phyloP scores from a whole-genome alignment of 2,113 vertebrate species.

The Erinaceus europaeus region DNA sequence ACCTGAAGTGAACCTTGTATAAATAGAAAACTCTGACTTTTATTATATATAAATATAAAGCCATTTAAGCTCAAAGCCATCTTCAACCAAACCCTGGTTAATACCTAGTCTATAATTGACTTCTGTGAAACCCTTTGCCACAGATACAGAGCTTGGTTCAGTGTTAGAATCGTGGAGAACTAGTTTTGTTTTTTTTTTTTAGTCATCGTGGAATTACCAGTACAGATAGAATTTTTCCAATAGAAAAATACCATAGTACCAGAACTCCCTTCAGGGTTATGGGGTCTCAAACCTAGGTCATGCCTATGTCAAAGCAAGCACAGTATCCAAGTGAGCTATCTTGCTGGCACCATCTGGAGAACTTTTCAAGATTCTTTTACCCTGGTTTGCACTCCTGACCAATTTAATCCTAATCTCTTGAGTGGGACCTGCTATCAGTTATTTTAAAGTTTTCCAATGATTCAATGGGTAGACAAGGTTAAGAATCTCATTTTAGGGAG shows the following conservation, averaged over 20 bases:
- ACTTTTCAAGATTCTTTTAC: background rate
- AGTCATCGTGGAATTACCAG: no score
- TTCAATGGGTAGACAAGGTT: background rate
- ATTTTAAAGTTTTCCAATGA: background rate
- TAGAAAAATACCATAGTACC: no score
- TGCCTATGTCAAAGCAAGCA: no score
- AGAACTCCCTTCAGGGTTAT: no score
- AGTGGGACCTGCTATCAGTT: background rate
- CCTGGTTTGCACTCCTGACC: background rate
- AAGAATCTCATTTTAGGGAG: no score
- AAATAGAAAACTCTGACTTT: slow-evolving; percentile 9
- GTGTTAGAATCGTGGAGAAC: background rate
- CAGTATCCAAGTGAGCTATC: no score
- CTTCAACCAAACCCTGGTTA: background rate
- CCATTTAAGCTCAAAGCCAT: background rate
- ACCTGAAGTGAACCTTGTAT: slow-evolving; percentile 19
- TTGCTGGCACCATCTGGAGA: background rate
- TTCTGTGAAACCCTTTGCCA: background rate
- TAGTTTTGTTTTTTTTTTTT: no score
- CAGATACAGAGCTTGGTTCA: background rate
- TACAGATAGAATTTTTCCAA: no score
- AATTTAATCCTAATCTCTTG: background rate
- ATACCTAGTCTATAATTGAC: background rate
- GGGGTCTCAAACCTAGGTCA: no score
- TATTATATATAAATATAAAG: slow-evolving; percentile 30